Evolutionary conservation across 2,113 vertebrate genomes (phyloP), one percentile per base, ranked within the genome.

Genomic region (Aegypius monachus): DNA sequence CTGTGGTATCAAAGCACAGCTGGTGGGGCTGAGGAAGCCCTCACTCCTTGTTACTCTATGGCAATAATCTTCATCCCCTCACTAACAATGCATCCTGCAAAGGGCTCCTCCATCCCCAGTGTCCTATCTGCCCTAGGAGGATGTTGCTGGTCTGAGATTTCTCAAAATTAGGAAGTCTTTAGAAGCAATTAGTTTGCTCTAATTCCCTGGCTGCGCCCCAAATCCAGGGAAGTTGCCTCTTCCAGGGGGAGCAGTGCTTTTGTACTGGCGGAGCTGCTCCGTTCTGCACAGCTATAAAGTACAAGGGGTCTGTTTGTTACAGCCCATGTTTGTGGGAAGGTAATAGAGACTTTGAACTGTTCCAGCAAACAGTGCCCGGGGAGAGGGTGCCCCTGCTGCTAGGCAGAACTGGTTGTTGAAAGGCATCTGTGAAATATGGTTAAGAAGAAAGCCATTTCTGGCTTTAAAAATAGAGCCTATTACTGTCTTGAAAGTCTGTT

Each of bases 401-500:
- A 36, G 82, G 86, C 80, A 91, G 56, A 73, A 32, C 71, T 5
- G 2, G 53, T 70, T 88, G 91, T 63, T 85, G 90, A 81, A 92
- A 93, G 83, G 52, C 86, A 63, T 47, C 79, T 1, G 7, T 81
- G 71, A 96, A 90, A 82, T 40, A 17, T 2, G 36, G 36, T 53
- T 90, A 79, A 94, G 79, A 88, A 93, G 25, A 81, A 88, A 92
- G 34, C 40, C 42, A 78, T 95, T 88, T 82, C 27, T 96, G 89
- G 50, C 61, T 78, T 90, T 89, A 93, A 95, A 97, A 95, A 82
- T 85, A 89, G 92, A 96, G 78, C 42, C 11, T 77, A 27, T 95
- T 97, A 48, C 90, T 86, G 43, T 90, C 88, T 79, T 92, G 88
- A 96, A 96, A 96, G 63, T 90, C 85, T 96, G 96, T 93, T 96